These are phyloP conservation scores for Cactoblastis cactorum DNA, from an alignment of 2,888 invertebrate genomes.

Conservation along the genomic window DNA sequence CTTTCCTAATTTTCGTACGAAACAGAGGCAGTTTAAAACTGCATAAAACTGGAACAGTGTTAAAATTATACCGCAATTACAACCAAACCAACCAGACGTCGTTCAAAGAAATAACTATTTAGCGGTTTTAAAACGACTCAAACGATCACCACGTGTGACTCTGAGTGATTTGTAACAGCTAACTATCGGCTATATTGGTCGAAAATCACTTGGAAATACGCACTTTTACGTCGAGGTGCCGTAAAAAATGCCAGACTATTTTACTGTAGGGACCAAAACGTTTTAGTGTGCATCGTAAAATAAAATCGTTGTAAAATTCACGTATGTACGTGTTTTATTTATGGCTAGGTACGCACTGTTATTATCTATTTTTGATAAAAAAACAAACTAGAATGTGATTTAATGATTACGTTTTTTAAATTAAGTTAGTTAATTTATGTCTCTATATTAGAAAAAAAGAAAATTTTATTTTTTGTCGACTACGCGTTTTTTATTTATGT, in stretches of 20 bases:
- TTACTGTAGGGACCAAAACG: slow-evolving; percentile 64
- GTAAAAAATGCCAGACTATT: slow-evolving; percentile 66
- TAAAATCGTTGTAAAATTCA: slow-evolving; percentile 68
- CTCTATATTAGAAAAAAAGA: too few relatives aligned
- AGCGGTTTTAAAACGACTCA: background rate
- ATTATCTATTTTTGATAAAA: slow-evolving; percentile 40
- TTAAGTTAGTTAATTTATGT: too few relatives aligned
- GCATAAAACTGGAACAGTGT: background rate
- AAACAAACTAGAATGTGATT: slow-evolving; percentile 15
- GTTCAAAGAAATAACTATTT: background rate
- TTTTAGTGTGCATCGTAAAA: slow-evolving; percentile 69
- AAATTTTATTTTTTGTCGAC: too few relatives aligned
- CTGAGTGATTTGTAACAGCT: background rate
- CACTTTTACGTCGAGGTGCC: slow-evolving; percentile 54
- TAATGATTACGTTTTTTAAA: background rate
- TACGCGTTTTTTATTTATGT: too few relatives aligned
- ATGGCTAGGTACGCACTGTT: slow-evolving; percentile 34
- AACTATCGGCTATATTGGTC: slow-evolving; percentile 34
- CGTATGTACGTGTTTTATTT: slow-evolving; percentile 59
- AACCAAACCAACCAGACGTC: too few relatives aligned
- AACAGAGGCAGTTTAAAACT: background rate
- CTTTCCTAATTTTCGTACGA: too few relatives aligned
- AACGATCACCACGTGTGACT: background rate
- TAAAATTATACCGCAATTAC: background rate
- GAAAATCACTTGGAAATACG: slow-evolving; percentile 58